Conservation (phyloP, 2,113 vertebrate species). For the Thunnus thynnus region DNA sequence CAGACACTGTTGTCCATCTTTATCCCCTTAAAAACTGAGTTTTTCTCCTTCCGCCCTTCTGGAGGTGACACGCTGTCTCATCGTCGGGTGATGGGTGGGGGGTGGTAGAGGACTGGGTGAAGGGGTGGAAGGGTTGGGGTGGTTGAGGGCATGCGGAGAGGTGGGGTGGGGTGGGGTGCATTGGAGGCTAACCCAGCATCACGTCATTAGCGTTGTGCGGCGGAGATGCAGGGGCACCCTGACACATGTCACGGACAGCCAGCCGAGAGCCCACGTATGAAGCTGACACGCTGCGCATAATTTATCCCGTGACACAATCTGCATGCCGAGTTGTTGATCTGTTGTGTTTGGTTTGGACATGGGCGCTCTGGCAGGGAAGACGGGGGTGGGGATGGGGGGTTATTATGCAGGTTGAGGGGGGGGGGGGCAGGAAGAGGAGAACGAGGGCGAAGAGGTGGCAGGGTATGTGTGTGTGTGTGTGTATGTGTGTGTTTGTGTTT, state of each 20-base stretch:
- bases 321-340: constrained; percentile 86
- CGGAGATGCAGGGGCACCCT: constrained; percentile 82
- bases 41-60: constrained; percentile 53
- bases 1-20: constrained; percentile 72
- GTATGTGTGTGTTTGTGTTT: constrained; percentile 43
- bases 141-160: constrained; percentile 66
- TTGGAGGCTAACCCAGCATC: constrained; percentile 77
- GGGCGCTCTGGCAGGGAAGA: constrained; percentile 76
- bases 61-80: constrained; percentile 81
- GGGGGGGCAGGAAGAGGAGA: constrained; percentile 53
- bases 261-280: constrained; percentile 82
- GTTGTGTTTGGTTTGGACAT: constrained; percentile 84
- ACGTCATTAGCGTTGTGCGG: constrained; percentile 83
- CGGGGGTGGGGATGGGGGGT: constrained; percentile 42
- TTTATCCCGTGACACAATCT: constrained; percentile 86
- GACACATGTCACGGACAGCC: constrained; percentile 88
- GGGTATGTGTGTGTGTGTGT: constrained; percentile 39
- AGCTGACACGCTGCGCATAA: constrained; percentile 86
- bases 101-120: constrained; percentile 44
- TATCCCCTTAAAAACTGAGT: constrained; percentile 52
- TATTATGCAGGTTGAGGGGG: constrained; percentile 67
- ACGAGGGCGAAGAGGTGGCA: constrained; percentile 73
- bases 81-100: constrained; percentile 66
- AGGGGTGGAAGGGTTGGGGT: constrained; percentile 60
- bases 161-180: constrained; percentile 59